Conservation (phyloP, 2,888 invertebrate genomes). For the Melanargia galathea region DNA sequence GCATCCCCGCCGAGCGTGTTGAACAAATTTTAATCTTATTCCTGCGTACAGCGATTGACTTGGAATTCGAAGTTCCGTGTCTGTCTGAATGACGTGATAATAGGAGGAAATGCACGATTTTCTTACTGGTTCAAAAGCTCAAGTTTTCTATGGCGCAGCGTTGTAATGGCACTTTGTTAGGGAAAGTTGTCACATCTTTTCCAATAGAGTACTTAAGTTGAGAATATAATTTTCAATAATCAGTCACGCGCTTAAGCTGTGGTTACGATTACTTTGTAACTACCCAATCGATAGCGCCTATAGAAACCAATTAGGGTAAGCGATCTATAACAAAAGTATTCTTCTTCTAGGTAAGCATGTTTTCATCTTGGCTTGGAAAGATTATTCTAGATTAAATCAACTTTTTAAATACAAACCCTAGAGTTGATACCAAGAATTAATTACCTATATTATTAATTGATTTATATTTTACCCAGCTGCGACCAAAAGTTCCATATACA, state of each 20-base stretch:
- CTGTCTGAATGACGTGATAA: slow-evolving; percentile 22
- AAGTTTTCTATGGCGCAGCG: background rate
- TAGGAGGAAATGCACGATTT: background rate
- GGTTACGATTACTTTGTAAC: background rate
- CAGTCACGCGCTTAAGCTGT: background rate
- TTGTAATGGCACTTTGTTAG: background rate
- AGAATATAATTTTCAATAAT: background rate
- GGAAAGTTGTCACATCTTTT: no score
- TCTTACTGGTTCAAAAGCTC: background rate
- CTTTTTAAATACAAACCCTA: no score
- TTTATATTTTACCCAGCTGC: no score
- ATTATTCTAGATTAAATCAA: no score
- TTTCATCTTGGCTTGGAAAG: background rate
- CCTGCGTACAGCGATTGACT: slow-evolving; percentile 68
- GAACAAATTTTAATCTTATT: slow-evolving; percentile 67
- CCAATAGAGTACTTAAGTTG: background rate
- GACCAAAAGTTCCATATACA: background rate
- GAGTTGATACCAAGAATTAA: no score
- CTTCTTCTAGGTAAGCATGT: background rate
- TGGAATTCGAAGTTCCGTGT: slow-evolving; percentile 28
- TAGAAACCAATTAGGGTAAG: background rate
- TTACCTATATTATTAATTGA: no score
- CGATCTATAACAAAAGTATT: background rate
- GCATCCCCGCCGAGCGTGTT: slow-evolving; percentile 60
- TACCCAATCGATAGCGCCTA: background rate